phyloP scores from a whole-genome alignment of 2,797 vertebrate species.

The Novumbra hubbsi region DNA sequence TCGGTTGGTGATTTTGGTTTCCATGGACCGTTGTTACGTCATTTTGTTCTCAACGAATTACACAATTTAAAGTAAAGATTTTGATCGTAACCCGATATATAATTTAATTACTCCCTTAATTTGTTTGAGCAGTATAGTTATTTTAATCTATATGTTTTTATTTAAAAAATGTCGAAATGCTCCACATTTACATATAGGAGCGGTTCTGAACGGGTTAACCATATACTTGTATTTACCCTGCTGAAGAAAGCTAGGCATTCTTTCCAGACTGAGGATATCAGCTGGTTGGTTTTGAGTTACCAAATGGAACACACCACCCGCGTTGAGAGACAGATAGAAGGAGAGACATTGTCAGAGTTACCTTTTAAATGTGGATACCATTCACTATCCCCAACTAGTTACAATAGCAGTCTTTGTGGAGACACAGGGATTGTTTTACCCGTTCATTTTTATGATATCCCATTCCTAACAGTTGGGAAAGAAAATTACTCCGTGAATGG shows the following conservation, averaged over 20 bases:
- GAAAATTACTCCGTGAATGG: conserved; percentile 52
- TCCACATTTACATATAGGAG: conserved; percentile 31
- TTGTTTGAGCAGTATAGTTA: too few species aligned
- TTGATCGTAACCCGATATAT: too few species aligned
- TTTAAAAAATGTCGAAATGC: conserved; percentile 45
- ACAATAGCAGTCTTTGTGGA: conserved; percentile 71
- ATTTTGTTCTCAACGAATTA: too few species aligned
- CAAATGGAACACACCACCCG: conserved; percentile 59
- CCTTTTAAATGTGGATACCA: conserved; percentile 51
- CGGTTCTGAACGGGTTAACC: conserved; percentile 19
- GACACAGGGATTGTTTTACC: conserved; percentile 33
- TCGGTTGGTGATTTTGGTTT: too few species aligned
- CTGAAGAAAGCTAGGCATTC: conserved; percentile 49
- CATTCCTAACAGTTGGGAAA: conserved; percentile 42
- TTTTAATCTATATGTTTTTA: conserved; percentile 53
- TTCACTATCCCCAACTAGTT: conserved; percentile 43
- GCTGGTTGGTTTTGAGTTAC: conserved; percentile 68
- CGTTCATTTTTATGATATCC: conserved; percentile 56
- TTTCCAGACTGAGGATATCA: conserved; percentile 42
- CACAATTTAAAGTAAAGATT: too few species aligned
- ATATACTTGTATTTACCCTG: conserved; percentile 27
- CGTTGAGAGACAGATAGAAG: conserved; percentile 33
- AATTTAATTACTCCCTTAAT: too few species aligned
- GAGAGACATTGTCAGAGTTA: conserved; percentile 22
- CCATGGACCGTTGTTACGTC: too few species aligned